Conservation (phyloP, 2,888 invertebrate genomes). For the Pseudoips prasinana region DNA sequence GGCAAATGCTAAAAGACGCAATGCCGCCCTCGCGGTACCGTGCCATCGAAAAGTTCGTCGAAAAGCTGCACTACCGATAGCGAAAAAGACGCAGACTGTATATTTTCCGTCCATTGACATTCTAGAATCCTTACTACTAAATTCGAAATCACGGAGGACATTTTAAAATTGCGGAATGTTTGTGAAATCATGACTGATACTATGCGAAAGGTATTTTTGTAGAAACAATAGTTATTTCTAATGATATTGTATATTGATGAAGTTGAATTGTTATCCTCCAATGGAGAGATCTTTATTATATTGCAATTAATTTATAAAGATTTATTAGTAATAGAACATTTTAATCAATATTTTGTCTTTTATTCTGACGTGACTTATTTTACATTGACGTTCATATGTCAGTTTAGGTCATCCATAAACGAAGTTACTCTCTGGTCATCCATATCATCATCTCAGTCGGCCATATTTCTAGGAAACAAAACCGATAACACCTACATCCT, state of each 20-base stretch:
- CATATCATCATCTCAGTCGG: too few relatives aligned
- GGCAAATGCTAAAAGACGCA: slow-evolving; percentile 88
- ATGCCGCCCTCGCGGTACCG: slow-evolving; percentile 90
- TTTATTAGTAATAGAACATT: slow-evolving; percentile 34
- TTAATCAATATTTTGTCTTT: slow-evolving; percentile 9
- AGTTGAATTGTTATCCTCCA: slow-evolving; percentile 56
- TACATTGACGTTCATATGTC: too few relatives aligned
- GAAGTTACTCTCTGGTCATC: too few relatives aligned
- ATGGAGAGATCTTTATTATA: slow-evolving; percentile 49
- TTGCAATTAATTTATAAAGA: slow-evolving; percentile 31
- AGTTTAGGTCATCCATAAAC: too few relatives aligned
- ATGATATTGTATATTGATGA: slow-evolving; percentile 19
- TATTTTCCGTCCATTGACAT: not conserved
- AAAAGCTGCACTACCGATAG: slow-evolving; percentile 71
- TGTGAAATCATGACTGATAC: slow-evolving; percentile 52
- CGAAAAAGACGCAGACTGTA: not conserved
- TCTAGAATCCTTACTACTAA: too few relatives aligned
- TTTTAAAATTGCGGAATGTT: not conserved
- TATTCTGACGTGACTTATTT: too few relatives aligned
- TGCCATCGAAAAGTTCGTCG: slow-evolving; percentile 91
- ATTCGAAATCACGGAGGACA: too few relatives aligned
- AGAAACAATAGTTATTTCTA: slow-evolving; percentile 29
- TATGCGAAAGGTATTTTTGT: slow-evolving; percentile 72
- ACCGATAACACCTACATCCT: too few relatives aligned
- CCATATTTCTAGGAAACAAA: too few relatives aligned